Evolutionary conservation across 2,888 invertebrate species (phyloP).

Genomic region (Tridacna crocea): DNA sequence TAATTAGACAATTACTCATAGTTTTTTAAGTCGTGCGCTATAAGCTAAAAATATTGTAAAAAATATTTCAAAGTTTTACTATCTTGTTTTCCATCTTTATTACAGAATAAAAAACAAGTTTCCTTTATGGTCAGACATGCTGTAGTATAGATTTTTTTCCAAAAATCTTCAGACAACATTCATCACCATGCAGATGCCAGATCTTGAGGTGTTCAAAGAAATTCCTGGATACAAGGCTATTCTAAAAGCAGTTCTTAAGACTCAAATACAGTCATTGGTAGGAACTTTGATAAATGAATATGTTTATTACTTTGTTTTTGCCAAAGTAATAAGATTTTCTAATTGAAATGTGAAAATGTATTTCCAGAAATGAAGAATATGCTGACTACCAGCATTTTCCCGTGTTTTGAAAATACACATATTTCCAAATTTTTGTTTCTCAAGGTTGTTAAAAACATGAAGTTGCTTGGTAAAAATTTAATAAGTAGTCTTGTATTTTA

Average conservation of each 20-base stretch:
- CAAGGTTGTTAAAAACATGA: no score
- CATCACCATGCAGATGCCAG: slow-evolving; percentile 24
- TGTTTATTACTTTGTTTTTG: not conserved
- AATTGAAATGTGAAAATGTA: not conserved
- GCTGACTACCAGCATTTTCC: no score
- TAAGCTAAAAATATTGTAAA: no score
- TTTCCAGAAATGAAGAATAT: not conserved
- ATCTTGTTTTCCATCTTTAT: not conserved
- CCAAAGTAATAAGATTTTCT: not conserved
- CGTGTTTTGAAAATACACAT: no score
- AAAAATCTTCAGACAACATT: not conserved
- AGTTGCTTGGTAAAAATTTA: no score
- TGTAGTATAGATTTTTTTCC: not conserved
- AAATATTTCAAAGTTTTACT: no score
- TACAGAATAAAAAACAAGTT: not conserved
- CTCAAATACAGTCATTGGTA: slow-evolving; percentile 48
- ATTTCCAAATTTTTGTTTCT: no score
- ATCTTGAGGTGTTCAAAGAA: slow-evolving; percentile 40
- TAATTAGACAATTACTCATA: no score
- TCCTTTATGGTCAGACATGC: not conserved
- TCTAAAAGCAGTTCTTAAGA: slow-evolving; percentile 38
- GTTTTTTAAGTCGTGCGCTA: no score
- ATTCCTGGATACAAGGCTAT: slow-evolving; percentile 43
- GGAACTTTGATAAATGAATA: not conserved
- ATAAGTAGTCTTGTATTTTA: no score